Evolutionary conservation across 2,888 invertebrate species (phyloP).

Genomic region (Antitype chi): DNA sequence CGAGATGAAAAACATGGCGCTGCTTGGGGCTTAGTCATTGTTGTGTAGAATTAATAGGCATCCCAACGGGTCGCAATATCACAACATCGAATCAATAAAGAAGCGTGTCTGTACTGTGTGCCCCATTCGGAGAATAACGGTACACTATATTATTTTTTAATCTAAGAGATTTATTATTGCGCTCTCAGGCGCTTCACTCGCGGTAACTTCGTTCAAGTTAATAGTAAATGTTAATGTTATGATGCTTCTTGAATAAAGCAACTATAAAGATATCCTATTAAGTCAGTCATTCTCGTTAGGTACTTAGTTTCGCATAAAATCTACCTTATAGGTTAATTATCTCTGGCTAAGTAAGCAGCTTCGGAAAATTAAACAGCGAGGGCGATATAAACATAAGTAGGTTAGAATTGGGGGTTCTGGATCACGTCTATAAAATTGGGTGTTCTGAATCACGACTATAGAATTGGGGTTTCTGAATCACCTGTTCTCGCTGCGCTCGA

Average conservation of each 20-base stretch:
- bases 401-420: too few relatives aligned
- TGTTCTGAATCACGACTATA: too few relatives aligned
- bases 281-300: constrained; percentile 44
- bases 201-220: constrained; percentile 57
- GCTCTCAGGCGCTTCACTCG: constrained; percentile 65
- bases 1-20: constrained; percentile 81
- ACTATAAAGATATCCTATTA: constrained; percentile 57
- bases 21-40: constrained; percentile 79
- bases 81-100: constrained; percentile 85
- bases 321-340: constrained; percentile 42
- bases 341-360: constrained; percentile 28
- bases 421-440: too few relatives aligned
- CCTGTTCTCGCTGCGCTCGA: too few relatives aligned
- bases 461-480: too few relatives aligned
- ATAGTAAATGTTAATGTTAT: constrained; percentile 59
- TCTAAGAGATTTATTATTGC: constrained; percentile 72
- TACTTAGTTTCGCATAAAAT: constrained; percentile 47
- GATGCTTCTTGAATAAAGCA: constrained; percentile 47
- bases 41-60: constrained; percentile 84
- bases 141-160: constrained; percentile 74
- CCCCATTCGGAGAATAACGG: constrained; percentile 83
- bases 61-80: constrained; percentile 83
- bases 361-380: constrained; percentile 35
- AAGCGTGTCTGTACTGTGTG: constrained; percentile 75
- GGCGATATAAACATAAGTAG: constrained; percentile 36